Percentiles rank a stretch among this genome's conserved stretches.
phyloP scores from a whole-genome alignment of 2,113 vertebrate genomes.

The Pholis gunnellus region DNA sequence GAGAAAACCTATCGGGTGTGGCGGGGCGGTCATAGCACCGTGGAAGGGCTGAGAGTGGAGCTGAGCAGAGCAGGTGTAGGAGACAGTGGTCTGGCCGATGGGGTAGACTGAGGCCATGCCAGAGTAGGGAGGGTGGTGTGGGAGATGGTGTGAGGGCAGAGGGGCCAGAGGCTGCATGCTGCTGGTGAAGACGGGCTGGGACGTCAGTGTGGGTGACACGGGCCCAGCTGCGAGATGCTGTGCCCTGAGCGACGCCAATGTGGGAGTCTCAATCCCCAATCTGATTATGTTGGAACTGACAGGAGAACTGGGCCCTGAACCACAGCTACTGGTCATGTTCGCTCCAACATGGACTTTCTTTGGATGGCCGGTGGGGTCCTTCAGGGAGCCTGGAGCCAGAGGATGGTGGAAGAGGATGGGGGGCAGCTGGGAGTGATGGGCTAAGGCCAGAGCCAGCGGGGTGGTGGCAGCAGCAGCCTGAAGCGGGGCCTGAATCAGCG shows the following conservation, averaged over 20 bases:
- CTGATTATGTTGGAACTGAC: constrained; percentile 71
- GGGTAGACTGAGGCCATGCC: constrained; percentile 67
- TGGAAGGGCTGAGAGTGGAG: constrained; percentile 78
- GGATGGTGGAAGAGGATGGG: constrained; percentile 91
- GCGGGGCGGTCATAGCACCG: constrained; percentile 66
- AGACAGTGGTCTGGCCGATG: constrained; percentile 71
- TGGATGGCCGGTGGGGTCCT: constrained; percentile 80
- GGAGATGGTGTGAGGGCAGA: constrained; percentile 72
- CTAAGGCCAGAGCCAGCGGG: constrained; percentile 93
- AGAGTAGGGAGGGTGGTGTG: constrained; percentile 75
- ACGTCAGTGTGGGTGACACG: constrained; percentile 41
- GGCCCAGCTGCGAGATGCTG: constrained; percentile 50
- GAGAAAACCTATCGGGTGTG: constrained; percentile 68
- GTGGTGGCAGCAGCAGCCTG: constrained; percentile 96
- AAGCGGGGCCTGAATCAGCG: constrained; percentile 93
- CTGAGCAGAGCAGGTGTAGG: constrained; percentile 79
- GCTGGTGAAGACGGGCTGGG: constrained; percentile 81
- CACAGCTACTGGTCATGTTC: constrained; percentile 48
- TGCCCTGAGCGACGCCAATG: constrained; percentile 71
- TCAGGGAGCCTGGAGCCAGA: constrained; percentile 80
- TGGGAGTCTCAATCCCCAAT: constrained; percentile 74
- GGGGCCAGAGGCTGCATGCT: constrained; percentile 85
- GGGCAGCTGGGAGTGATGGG: constrained; percentile 92
- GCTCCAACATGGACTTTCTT: constrained; percentile 81
- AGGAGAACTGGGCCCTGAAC: constrained; percentile 69